A percentile compares a stretch with the other conserved stretches of the same genome.
These are phyloP conservation scores for Ranitomeya imitator DNA, from an alignment of 2,113 vertebrate species.

Conservation along the genomic window DNA sequence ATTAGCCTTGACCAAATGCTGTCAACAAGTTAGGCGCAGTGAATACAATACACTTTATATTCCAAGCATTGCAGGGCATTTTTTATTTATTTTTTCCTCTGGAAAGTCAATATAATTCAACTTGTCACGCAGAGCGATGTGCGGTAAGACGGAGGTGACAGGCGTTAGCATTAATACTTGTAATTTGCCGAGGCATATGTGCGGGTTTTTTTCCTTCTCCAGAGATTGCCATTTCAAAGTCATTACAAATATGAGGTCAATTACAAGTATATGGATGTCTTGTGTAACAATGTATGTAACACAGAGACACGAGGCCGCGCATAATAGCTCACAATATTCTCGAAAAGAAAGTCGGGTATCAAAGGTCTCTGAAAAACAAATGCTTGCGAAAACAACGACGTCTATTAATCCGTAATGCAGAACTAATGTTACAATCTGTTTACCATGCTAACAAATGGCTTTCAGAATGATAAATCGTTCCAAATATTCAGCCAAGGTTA, in stretches of 20 bases:
- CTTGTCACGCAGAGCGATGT: conserved; percentile 25
- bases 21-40: not conserved
- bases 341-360: not conserved
- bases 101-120: conserved; percentile 16
- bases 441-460: not conserved
- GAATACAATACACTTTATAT: not conserved
- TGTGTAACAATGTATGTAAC: not conserved
- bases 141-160: conserved; percentile 16
- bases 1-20: not conserved
- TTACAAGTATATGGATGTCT: conserved; percentile 20
- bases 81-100: not conserved
- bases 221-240: conserved; percentile 24
- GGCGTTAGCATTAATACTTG: conserved; percentile 39
- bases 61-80: not conserved
- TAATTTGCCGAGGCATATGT: conserved; percentile 31
- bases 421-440: not conserved
- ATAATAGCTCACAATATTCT: not conserved
- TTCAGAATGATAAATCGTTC: not conserved
- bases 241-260: conserved; percentile 35
- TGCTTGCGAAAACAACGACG: not conserved
- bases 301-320: not conserved
- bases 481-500: too few relatives aligned
- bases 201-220: not conserved
- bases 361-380: not conserved
- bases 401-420: not conserved